Conservation (phyloP, 2,888 invertebrate species). For the Noctua janthina region DNA sequence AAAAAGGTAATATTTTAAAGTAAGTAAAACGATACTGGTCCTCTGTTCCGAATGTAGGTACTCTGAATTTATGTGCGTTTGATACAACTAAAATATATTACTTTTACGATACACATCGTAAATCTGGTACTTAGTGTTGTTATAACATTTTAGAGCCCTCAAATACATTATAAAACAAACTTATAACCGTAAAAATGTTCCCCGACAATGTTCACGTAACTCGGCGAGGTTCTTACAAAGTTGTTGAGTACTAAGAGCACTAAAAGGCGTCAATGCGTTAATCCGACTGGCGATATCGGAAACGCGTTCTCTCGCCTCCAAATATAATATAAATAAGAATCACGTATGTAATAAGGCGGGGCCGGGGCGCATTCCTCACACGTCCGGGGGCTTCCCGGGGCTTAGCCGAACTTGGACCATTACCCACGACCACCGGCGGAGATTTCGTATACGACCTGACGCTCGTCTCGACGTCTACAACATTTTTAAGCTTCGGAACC, state of each 20-base stretch:
- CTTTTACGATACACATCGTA: constrained; percentile 58
- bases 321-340: constrained; percentile 90
- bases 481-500: constrained; percentile 69
- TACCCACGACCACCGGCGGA: constrained; percentile 78
- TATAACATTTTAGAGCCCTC: constrained; percentile 63
- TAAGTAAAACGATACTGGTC: constrained; percentile 55
- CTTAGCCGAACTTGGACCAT: constrained; percentile 88
- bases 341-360: constrained; percentile 89
- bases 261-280: constrained; percentile 83
- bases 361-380: constrained; percentile 85
- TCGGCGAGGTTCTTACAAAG: constrained; percentile 80
- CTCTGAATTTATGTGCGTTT: constrained; percentile 48
- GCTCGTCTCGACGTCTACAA: constrained; percentile 68
- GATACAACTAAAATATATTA: constrained; percentile 58
- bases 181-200: constrained; percentile 68
- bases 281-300: constrained; percentile 85
- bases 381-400: constrained; percentile 84
- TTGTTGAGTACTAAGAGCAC: constrained; percentile 78
- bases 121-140: constrained; percentile 56
- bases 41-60: constrained; percentile 32
- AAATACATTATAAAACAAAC: constrained; percentile 69
- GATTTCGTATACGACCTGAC: constrained; percentile 77
- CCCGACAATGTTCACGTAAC: constrained; percentile 70
- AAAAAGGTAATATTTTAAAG: constrained; percentile 64
- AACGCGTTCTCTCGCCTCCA: constrained; percentile 73